phyloP scores from a whole-genome alignment of 1,140 invertebrate genomes.

The Zophobas atratus region DNA sequence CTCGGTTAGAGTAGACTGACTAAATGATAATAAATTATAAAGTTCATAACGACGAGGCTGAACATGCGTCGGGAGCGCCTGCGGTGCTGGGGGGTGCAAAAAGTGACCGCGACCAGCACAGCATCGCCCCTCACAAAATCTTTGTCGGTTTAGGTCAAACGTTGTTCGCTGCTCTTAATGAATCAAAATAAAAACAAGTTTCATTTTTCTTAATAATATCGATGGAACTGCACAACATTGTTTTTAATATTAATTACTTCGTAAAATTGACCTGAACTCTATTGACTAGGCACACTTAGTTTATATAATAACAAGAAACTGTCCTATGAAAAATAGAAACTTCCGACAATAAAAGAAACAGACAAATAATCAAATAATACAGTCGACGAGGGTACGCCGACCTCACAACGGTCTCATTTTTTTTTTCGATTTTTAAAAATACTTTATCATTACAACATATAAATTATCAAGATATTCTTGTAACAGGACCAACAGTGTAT shows the following conservation, averaged over 20 bases:
- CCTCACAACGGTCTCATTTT: slow-evolving; percentile 65
- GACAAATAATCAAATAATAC: slow-evolving; percentile 62
- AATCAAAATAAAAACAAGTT: slow-evolving; percentile 21
- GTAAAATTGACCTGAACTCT: slow-evolving; percentile 69
- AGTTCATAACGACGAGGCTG: slow-evolving; percentile 42
- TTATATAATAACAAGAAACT: slow-evolving; percentile 69
- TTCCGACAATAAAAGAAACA: slow-evolving; percentile 67
- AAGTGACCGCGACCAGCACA: slow-evolving; percentile 17
- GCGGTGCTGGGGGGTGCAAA: slow-evolving; percentile 26
- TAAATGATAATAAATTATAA: slow-evolving; percentile 50
- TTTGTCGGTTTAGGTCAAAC: slow-evolving; percentile 15
- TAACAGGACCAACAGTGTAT: slow-evolving; percentile 69
- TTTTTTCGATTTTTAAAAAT: slow-evolving; percentile 66
- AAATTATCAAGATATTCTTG: slow-evolving; percentile 67
- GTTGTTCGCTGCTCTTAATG: slow-evolving; percentile 28
- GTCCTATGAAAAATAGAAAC: slow-evolving; percentile 69
- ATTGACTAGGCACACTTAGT: slow-evolving; percentile 69
- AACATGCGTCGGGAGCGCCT: slow-evolving; percentile 33
- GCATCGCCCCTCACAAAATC: slow-evolving; percentile 26
- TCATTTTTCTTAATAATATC: slow-evolving; percentile 54
- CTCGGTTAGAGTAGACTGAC: slow-evolving; percentile 62
- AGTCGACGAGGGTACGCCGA: slow-evolving; percentile 53
- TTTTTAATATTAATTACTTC: slow-evolving; percentile 60
- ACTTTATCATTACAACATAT: slow-evolving; percentile 68
- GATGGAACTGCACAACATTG: slow-evolving; percentile 63